Conservation (phyloP, 1,140 invertebrate genomes). For the Zaprionus ornatus region DNA sequence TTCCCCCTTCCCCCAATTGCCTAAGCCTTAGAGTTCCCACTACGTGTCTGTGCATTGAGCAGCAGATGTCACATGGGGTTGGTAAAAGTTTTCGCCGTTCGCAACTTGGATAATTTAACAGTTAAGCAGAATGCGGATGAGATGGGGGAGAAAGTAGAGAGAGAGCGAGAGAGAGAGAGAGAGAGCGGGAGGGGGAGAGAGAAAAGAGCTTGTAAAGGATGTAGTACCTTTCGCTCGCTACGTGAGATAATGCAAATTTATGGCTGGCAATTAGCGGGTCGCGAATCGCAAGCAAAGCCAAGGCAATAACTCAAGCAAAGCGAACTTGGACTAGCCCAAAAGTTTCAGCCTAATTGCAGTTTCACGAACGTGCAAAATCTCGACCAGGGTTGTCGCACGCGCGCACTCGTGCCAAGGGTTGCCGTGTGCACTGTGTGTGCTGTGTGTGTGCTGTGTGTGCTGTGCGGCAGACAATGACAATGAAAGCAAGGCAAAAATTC, state of each 20-base stretch:
- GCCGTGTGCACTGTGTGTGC: neutral
- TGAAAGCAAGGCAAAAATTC: constrained; percentile 56
- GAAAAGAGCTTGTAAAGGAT: neutral
- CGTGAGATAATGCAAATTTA: constrained; percentile 81
- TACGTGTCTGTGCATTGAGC: constrained; percentile 78
- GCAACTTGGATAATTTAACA: constrained; percentile 74
- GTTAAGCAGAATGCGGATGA: constrained; percentile 26
- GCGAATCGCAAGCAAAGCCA: constrained; percentile 67
- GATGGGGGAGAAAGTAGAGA: neutral
- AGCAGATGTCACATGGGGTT: constrained; percentile 67
- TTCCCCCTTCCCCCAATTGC: neutral
- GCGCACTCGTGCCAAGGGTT: neutral
- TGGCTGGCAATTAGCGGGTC: constrained; percentile 77
- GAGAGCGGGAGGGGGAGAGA: neutral
- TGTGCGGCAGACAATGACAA: constrained; percentile 35
- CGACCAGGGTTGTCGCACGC: constrained; percentile 5
- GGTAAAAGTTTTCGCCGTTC: constrained; percentile 59
- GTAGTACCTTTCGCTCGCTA: constrained; percentile 47
- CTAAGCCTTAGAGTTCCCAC: constrained; percentile 4
- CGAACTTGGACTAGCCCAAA: constrained; percentile 60
- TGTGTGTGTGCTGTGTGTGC: neutral
- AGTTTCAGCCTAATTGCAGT: constrained; percentile 68
- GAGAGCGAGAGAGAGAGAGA: neutral
- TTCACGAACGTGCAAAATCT: constrained; percentile 62
- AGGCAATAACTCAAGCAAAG: constrained; percentile 61